Evolutionary conservation across 2,888 invertebrate species (phyloP).

Genomic region (Epirrhoe alternata): DNA sequence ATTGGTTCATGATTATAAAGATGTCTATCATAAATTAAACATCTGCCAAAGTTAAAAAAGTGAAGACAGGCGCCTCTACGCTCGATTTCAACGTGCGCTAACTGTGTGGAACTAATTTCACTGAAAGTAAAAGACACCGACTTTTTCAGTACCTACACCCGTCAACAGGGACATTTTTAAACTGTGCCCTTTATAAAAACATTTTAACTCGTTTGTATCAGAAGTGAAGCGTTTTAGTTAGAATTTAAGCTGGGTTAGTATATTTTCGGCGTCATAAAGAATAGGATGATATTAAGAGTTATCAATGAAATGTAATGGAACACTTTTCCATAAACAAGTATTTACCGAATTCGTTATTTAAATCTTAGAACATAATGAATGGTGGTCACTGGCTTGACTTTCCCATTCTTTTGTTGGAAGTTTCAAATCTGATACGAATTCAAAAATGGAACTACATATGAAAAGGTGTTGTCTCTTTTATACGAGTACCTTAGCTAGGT

Average conservation of each 20-base stretch:
- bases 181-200: constrained; percentile 4
- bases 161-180: constrained; percentile 57
- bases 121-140: constrained; percentile 60
- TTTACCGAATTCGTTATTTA: too few species aligned
- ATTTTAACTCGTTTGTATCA: constrained; percentile 1
- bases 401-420: too few species aligned
- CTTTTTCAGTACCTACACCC: constrained; percentile 60
- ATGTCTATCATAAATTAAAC: not conserved
- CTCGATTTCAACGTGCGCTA: constrained; percentile 65
- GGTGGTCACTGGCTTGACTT: too few species aligned
- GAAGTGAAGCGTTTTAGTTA: constrained; percentile 1
- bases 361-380: too few species aligned
- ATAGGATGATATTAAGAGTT: too few species aligned
- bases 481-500: too few species aligned
- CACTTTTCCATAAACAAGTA: too few species aligned
- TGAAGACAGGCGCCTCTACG: constrained; percentile 62
- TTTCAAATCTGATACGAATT: too few species aligned
- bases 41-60: constrained; percentile 22
- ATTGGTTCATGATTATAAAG: not conserved
- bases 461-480: too few species aligned
- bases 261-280: not conserved
- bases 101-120: constrained; percentile 81
- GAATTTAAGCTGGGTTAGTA: not conserved
- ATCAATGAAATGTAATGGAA: too few species aligned
- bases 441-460: too few species aligned